Evolutionary conservation across 2,113 vertebrate genomes (phyloP).

Genomic region (Paratilapia polleni): DNA sequence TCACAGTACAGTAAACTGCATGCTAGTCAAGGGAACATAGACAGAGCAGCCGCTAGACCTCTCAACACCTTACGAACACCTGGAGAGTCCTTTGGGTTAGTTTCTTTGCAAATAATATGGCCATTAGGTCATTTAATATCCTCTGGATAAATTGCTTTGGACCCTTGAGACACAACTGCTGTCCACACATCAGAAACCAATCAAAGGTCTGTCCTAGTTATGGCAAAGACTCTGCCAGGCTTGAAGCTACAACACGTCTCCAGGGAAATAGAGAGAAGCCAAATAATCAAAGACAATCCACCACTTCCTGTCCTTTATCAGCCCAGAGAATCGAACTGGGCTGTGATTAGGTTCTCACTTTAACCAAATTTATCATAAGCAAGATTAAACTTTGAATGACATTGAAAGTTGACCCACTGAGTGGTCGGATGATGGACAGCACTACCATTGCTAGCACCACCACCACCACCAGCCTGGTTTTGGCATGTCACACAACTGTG

Average conservation of each 20-base stretch:
- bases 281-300: slow-evolving; percentile 74
- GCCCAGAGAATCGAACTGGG: slow-evolving; percentile 35
- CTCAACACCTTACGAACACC: slow-evolving; percentile 36
- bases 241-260: slow-evolving; percentile 64
- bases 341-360: slow-evolving; percentile 37
- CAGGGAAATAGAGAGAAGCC: slow-evolving; percentile 70
- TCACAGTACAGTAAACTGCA: background rate
- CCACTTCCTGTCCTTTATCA: slow-evolving; percentile 71
- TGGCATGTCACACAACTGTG: slow-evolving; percentile 61
- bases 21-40: background rate
- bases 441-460: background rate
- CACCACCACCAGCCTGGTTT: slow-evolving; percentile 31
- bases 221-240: slow-evolving; percentile 47
- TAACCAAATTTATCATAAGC: slow-evolving; percentile 33
- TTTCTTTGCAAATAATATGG: slow-evolving; percentile 67
- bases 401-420: background rate
- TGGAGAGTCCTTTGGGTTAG: slow-evolving; percentile 43
- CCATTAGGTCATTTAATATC: slow-evolving; percentile 79
- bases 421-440: slow-evolving; percentile 49
- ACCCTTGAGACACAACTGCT: slow-evolving; percentile 55
- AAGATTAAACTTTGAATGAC: slow-evolving; percentile 15
- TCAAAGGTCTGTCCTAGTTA: slow-evolving; percentile 64
- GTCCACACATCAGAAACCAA: slow-evolving; percentile 77
- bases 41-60: background rate
- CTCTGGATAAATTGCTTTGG: slow-evolving; percentile 68